Conservation (phyloP, 2,113 vertebrate genomes). For the Sporophila hypoxantha region DNA sequence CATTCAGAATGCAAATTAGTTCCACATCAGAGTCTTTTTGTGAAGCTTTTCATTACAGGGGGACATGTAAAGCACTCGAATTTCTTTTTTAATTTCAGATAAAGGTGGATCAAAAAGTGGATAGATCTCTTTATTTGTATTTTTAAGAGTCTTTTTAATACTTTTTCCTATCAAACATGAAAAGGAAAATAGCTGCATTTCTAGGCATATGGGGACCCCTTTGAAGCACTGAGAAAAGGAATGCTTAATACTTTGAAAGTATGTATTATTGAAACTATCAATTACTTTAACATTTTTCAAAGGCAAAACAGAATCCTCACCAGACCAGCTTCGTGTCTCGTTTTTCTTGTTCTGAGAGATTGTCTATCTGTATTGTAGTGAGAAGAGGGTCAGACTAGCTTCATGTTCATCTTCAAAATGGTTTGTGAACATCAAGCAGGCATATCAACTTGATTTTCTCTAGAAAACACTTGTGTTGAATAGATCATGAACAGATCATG, state of each 20-base stretch:
- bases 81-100: constrained; percentile 26
- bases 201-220: constrained; percentile 18
- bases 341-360: constrained; percentile 25
- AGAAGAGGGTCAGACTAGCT: background rate
- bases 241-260: constrained; percentile 33
- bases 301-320: constrained; percentile 24
- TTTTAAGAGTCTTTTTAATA: constrained; percentile 24
- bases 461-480: background rate
- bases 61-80: background rate
- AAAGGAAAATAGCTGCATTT: constrained; percentile 21
- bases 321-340: background rate
- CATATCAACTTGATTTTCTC: background rate
- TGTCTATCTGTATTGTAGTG: background rate
- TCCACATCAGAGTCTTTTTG: constrained; percentile 24
- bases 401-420: background rate
- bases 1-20: constrained; percentile 25
- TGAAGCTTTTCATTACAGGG: constrained; percentile 8
- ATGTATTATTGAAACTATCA: constrained; percentile 30
- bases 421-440: background rate
- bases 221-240: constrained; percentile 39
- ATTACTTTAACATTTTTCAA: constrained; percentile 38
- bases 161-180: constrained; percentile 10
- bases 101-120: constrained; percentile 35
- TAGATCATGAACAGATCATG: background rate
- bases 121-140: constrained; percentile 31